These are phyloP conservation scores for Drosophila bocqueti DNA, from an alignment of 1,140 invertebrate genomes.

Conservation along the genomic window DNA sequence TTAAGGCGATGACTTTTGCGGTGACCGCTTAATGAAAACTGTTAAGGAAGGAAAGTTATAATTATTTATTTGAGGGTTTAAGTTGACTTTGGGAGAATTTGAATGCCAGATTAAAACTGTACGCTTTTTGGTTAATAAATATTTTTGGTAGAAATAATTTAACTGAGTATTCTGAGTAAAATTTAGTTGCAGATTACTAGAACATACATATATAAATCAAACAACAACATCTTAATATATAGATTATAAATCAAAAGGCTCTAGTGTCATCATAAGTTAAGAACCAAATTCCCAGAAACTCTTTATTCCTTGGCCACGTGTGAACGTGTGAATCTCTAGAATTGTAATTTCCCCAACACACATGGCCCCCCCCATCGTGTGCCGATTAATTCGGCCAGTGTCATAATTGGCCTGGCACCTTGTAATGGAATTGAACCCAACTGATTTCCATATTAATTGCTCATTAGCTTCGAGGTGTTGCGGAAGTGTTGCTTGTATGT, in stretches of 20 bases:
- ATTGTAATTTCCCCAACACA: constrained; percentile 16
- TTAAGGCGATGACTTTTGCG: constrained; percentile 26
- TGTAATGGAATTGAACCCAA: constrained; percentile 55
- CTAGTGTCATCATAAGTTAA: not conserved
- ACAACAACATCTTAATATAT: too few species aligned
- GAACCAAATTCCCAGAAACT: not conserved
- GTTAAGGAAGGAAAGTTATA: not conserved
- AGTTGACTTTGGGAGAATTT: not conserved
- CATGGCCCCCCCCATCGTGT: constrained; percentile 30
- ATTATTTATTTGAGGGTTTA: constrained; percentile 3
- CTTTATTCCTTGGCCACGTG: not conserved
- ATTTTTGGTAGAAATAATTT: too few species aligned
- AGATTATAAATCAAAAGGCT: too few species aligned
- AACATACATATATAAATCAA: not conserved
- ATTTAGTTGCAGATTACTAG: not conserved
- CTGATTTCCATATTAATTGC: constrained; percentile 80
- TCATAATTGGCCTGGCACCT: constrained; percentile 56
- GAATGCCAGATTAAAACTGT: too few species aligned
- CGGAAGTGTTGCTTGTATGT: constrained; percentile 5
- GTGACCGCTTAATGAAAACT: constrained; percentile 16
- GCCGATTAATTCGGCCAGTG: constrained; percentile 15
- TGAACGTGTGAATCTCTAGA: not conserved
- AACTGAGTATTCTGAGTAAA: not conserved
- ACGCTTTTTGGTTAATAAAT: too few species aligned
- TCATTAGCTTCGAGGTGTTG: constrained; percentile 39